Conservation (phyloP, 2,797 vertebrate genomes). For the Masticophis lateralis region DNA sequence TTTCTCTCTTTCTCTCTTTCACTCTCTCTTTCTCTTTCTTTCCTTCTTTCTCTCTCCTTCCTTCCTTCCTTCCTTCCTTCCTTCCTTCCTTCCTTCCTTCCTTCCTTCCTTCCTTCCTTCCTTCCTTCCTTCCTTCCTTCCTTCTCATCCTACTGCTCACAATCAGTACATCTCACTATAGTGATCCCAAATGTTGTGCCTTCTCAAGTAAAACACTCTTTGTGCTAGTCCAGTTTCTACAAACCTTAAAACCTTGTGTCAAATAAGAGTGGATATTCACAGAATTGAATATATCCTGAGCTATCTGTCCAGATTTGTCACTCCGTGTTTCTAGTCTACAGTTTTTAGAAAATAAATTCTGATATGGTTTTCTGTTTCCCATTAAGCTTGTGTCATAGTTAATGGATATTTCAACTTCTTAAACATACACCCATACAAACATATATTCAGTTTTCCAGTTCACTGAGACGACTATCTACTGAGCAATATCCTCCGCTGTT, state of each 20-base stretch:
- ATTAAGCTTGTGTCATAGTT: not conserved
- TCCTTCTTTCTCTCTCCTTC: no score
- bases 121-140: no score
- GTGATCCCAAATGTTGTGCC: not conserved
- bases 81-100: no score
- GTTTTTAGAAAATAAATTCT: not conserved
- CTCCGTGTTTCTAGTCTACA: not conserved
- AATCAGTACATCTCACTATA: not conserved
- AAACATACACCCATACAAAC: not conserved
- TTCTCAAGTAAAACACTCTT: not conserved
- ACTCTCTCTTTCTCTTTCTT: no score
- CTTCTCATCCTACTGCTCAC: not conserved
- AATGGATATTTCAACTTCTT: constrained; percentile 5
- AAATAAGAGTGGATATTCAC: not conserved
- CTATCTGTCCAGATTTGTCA: not conserved
- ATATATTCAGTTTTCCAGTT: not conserved
- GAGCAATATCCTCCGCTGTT: not conserved
- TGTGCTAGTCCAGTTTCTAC: not conserved
- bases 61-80: accelerated
- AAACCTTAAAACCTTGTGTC: not conserved
- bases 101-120: no score
- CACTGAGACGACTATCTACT: not conserved
- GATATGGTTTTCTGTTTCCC: not conserved
- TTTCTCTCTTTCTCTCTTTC: no score
- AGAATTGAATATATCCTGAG: not conserved